Conservation (phyloP, 2,797 vertebrate species). For the Gymnothorax reevesii region DNA sequence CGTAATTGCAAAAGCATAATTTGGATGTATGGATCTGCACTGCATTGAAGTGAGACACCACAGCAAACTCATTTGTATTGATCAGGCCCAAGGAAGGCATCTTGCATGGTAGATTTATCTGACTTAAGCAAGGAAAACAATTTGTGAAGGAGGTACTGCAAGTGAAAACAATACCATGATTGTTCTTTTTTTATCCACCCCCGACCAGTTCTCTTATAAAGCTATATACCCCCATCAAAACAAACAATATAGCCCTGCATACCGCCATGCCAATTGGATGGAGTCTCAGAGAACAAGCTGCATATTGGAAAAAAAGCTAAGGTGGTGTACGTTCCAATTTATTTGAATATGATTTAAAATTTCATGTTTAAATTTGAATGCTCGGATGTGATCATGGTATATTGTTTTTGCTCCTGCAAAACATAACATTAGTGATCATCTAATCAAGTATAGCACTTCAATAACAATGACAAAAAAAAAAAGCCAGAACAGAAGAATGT, state of each 20-base stretch:
- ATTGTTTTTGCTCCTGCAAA: neutral
- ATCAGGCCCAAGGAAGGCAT: slow-evolving; percentile 35
- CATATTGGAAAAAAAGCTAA: neutral
- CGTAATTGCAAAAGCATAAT: slow-evolving; percentile 6
- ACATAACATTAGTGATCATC: neutral
- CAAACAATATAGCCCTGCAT: slow-evolving; percentile 11
- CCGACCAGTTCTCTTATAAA: slow-evolving; percentile 22
- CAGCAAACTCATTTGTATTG: slow-evolving; percentile 46
- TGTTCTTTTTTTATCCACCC: neutral
- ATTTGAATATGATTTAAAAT: neutral
- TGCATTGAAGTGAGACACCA: slow-evolving; percentile 36
- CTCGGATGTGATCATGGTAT: neutral
- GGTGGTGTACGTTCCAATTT: neutral
- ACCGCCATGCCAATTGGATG: slow-evolving; percentile 24
- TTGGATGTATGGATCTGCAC: slow-evolving; percentile 21
- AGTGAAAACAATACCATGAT: slow-evolving; percentile 21
- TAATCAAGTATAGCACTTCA: neutral
- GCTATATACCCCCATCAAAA: slow-evolving; percentile 3
- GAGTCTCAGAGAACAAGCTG: slow-evolving; percentile 19
- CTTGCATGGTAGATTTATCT: slow-evolving; percentile 37
- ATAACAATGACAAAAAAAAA: neutral
- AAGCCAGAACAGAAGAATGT: neutral
- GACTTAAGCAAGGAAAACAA: neutral
- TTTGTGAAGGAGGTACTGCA: neutral
- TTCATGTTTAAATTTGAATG: too few species aligned